phyloP scores from a whole-genome alignment of 2,113 vertebrate genomes.

The Macheiramphus alcinus region DNA sequence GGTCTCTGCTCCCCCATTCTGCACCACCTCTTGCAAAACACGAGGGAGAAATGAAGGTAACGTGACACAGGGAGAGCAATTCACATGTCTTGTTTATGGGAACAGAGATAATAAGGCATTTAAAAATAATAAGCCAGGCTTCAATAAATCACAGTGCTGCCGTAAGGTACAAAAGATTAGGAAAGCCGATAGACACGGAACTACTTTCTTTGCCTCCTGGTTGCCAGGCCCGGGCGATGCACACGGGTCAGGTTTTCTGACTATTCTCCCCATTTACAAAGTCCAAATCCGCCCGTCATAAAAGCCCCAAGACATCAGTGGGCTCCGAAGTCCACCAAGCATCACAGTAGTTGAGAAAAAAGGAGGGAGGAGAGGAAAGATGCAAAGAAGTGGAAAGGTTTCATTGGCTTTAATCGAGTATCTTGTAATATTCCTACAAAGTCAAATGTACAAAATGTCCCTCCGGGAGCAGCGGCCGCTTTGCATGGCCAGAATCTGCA shows the following conservation, averaged over 20 bases:
- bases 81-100: background rate
- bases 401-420: fast-evolving
- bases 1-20: background rate
- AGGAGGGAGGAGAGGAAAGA: background rate
- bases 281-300: background rate
- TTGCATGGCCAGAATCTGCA: background rate
- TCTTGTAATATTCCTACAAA: background rate
- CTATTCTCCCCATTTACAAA: background rate
- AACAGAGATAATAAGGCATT: background rate
- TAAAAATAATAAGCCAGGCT: background rate
- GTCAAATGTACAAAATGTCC: fast-evolving
- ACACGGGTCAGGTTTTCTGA: background rate
- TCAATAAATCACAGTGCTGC: background rate
- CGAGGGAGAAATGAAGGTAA: background rate
- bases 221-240: background rate
- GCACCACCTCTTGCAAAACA: background rate
- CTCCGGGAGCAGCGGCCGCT: background rate
- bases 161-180: background rate
- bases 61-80: fast-evolving
- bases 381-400: background rate
- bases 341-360: fast-evolving
- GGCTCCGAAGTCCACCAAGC: background rate
- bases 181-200: background rate
- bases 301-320: background rate
- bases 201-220: background rate